Base-by-base conservation (phyloP, 2,113 vertebrate genomes). In the Acanthisitta chloris region DNA sequence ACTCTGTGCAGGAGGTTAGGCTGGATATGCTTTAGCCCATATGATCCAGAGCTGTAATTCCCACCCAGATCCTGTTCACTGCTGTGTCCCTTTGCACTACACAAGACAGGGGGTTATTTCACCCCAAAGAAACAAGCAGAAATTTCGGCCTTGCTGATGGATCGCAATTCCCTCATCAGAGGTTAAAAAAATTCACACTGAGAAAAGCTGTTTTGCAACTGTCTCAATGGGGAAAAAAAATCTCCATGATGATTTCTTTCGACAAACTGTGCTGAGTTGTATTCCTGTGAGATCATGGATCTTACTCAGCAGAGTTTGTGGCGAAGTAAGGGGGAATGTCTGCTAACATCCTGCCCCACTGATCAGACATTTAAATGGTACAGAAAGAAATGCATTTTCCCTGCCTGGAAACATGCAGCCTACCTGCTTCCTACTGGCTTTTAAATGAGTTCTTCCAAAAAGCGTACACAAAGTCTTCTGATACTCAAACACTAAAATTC, bases 361-460 rank as follows among this genome's bases (percentile, higher is more conserved):
- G 1, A 40, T 57, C 26, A 7, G 2, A 11, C 77, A 28, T 79
- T 85, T 55, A 87, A 86, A 89, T 52, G 61, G 10, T 62, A 74
- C 52, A 51, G 69, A 88, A 81, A 64, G 8, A 92, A 33, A 26
- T 54, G 26, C 11, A 12, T 76, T 73, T 82, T 90, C 31, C 33
- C 62, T 77, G 43, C 74, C 76, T 64, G 79, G 55, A 74, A 95
- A 93, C 16, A 2, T 14, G 36, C 43, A 55, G 18, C 19, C 55
- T 84, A 70, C 88, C 55, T 64, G 42, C 23, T 86, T 80, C 72
- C 85, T 86, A 59, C 70, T 71, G 65, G 38, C 14, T 82, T 96
- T 96, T 71, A 88, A 83, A 97, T 83, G 18, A 80, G 52, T 46
- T 80, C 66, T 69, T 93, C 17, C 66, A n/a, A 81, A 94, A 97